Evolutionary conservation across 1,140 invertebrate genomes (phyloP), one percentile per base, ranked within the genome.

Genomic region (Leucophenga varia): DNA sequence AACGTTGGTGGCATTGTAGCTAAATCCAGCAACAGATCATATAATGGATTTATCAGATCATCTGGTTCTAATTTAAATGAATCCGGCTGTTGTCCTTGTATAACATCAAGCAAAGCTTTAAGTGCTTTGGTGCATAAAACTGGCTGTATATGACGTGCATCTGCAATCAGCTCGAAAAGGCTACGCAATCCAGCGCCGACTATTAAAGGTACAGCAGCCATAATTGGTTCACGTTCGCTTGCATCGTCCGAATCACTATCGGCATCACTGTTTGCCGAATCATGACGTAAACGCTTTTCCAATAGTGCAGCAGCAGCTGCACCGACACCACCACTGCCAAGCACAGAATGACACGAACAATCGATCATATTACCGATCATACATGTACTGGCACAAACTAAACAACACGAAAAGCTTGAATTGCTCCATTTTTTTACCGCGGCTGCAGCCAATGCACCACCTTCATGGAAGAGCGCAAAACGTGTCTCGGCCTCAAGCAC

Each of bases 81-180:
- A 52, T 75, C 76, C 38, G 67, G 75, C 16, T 79, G 77, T 49
- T 78, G 76, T 2, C 79, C 92, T 79, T 97, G 93, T 41, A 97
- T 78, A 47, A 96, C 86, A 79, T 97, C 91, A 36, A 97, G 78
- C 51, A 98, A 78, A 14, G 94, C 91, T 59, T 82, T 81, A 8
- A 98, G 76, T 21, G 93, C 90, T 77, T 89, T 88, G 30, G 87
- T 88, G 80, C 94, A 97, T 43, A 98, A 80, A 31, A 79, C 76
- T 18, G 92, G 88, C 78, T 96, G 89, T 10, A 85, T 81, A 43
- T 80, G 80, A 43, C 89, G 80, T 48, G 92, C 92, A 72, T 95
- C 93, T 60, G 86, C 83, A 51, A 97, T 91, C 16, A 98, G 78
- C 59, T 94, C 88, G 79, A 97, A 96, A 5, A 97, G 89, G 49